Percentiles rank a stretch among this genome's conserved stretches.
Evolutionary conservation across 2,113 vertebrate genomes (phyloP).

Genomic region (Platichthys flesus): DNA sequence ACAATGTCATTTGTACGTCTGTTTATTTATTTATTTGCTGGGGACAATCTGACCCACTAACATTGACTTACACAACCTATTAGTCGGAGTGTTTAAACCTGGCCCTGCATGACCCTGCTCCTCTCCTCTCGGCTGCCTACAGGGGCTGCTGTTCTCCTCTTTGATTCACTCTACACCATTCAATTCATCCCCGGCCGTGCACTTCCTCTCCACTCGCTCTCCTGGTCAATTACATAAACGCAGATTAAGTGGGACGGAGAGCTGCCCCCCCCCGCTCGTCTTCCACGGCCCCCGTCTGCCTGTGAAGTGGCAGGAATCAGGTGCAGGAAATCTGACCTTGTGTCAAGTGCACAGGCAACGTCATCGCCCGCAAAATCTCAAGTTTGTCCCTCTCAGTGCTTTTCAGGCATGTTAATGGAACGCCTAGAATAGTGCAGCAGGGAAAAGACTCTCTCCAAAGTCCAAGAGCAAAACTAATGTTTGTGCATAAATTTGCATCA

Average conservation of each 20-base stretch:
- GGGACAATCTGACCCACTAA: constrained; percentile 61
- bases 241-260: constrained; percentile 66
- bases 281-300: constrained; percentile 57
- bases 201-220: constrained; percentile 41
- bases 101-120: constrained; percentile 32
- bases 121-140: constrained; percentile 23
- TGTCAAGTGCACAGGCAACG: background rate
- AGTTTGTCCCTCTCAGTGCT: constrained; percentile 7
- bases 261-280: constrained; percentile 38
- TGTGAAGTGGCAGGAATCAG: constrained; percentile 21
- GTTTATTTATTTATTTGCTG: constrained; percentile 40
- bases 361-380: constrained; percentile 1
- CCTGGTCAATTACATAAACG: constrained; percentile 62
- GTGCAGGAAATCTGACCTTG: constrained; percentile 24
- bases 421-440: constrained; percentile 13
- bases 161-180: constrained; percentile 43
- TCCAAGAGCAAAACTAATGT: constrained; percentile 16
- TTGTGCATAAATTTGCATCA: constrained; percentile 43
- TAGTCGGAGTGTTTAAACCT: constrained; percentile 51
- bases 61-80: constrained; percentile 61
- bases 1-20: constrained; percentile 42
- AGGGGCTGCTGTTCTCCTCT: constrained; percentile 40
- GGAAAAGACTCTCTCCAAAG: constrained; percentile 23
- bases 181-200: constrained; percentile 40
- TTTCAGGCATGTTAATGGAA: constrained; percentile 28